A percentile compares a stretch with the other conserved stretches of the same genome.
Evolutionary conservation across 2,797 vertebrate genomes (phyloP).

Genomic region (Periparus ater): DNA sequence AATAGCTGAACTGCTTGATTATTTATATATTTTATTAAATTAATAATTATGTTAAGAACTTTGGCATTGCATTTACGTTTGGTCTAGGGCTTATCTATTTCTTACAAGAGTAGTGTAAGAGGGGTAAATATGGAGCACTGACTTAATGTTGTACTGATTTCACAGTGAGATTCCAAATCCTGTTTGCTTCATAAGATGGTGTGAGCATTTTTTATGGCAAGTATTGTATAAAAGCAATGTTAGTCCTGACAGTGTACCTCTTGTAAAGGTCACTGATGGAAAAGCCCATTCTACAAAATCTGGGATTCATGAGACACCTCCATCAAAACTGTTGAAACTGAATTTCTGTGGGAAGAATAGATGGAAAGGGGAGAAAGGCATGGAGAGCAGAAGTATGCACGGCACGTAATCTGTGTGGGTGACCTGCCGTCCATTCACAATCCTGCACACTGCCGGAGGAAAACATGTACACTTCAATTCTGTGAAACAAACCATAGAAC

Average conservation of each 20-base stretch:
- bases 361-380: not conserved
- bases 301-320: not conserved
- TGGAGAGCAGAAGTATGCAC: not conserved
- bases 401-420: not conserved
- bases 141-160: not conserved
- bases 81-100: not conserved
- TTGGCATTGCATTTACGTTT: not conserved
- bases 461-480: not conserved
- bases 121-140: not conserved
- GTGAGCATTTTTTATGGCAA: not conserved
- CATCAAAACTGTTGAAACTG: not conserved
- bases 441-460: not conserved
- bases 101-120: not conserved
- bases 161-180: not conserved
- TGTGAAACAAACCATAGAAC: not conserved
- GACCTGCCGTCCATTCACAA: not conserved
- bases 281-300: not conserved
- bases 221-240: not conserved
- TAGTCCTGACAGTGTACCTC: not conserved
- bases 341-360: not conserved
- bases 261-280: not conserved
- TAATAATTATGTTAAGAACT: not conserved
- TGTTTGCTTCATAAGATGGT: not conserved
- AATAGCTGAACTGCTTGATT: not conserved
- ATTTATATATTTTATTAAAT: constrained; percentile 33